Conservation (phyloP, 2,888 invertebrate species). For the Oscheius myriophilus region DNA sequence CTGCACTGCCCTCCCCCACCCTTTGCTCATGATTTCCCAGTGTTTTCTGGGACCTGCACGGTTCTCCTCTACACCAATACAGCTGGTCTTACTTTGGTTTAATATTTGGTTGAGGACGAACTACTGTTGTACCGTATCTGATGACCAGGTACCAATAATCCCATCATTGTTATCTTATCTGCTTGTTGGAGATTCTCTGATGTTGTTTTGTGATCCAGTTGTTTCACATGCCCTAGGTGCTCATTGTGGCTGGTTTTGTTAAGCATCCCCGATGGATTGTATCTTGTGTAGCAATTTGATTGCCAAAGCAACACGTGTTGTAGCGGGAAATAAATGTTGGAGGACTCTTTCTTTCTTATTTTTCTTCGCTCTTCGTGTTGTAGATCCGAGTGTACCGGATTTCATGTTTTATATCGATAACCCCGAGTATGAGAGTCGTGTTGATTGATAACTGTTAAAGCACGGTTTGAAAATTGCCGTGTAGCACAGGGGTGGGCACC, state of each 20-base stretch:
- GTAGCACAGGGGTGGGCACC: too few relatives aligned
- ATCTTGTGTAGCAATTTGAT: constrained; percentile 23
- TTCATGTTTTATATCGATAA: background rate
- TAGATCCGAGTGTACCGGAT: constrained; percentile 1
- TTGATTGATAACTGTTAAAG: too few relatives aligned
- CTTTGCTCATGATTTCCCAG: constrained; percentile 10
- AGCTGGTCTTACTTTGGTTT: too few relatives aligned
- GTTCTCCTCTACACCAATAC: background rate
- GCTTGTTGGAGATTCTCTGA: constrained; percentile 28
- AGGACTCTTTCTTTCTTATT: constrained; percentile 33
- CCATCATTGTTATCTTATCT: constrained; percentile 31
- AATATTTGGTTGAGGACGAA: too few relatives aligned
- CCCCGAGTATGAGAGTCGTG: too few relatives aligned
- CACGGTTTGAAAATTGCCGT: too few relatives aligned
- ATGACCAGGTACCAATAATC: constrained; percentile 11
- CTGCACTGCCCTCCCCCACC: constrained; percentile 15
- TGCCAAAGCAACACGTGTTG: constrained; percentile 10
- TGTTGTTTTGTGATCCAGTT: constrained; percentile 30
- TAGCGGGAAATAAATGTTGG: constrained; percentile 50
- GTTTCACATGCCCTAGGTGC: constrained; percentile 22
- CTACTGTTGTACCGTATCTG: background rate
- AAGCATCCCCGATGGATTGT: constrained; percentile 17
- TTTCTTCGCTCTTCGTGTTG: background rate
- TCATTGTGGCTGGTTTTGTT: constrained; percentile 27
- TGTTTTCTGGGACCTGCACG: constrained; percentile 6